Evolutionary conservation across 2,888 invertebrate species (phyloP).

Genomic region (Macaria liturata): DNA sequence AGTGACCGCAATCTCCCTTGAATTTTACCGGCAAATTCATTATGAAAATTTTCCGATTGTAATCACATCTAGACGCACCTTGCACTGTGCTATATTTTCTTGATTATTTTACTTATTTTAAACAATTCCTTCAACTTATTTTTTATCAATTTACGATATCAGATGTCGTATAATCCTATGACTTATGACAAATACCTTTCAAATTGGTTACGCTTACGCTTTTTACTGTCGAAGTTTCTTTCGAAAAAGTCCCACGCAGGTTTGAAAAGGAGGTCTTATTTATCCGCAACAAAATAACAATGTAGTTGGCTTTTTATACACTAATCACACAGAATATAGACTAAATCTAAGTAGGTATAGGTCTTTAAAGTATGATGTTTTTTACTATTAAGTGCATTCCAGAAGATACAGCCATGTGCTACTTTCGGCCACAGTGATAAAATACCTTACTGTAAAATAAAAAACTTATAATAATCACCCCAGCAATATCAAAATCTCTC

Average conservation of each 20-base stretch:
- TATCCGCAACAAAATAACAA: too few relatives aligned
- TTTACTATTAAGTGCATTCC: too few relatives aligned
- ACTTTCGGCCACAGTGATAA: too few relatives aligned
- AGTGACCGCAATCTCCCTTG: conserved; percentile 5
- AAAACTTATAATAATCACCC: too few relatives aligned
- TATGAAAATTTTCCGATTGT: not conserved
- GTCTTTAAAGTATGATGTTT: too few relatives aligned
- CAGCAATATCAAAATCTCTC: too few relatives aligned
- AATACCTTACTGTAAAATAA: too few relatives aligned
- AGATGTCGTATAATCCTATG: conserved; percentile 16
- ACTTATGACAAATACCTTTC: conserved; percentile 9
- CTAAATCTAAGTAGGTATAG: too few relatives aligned
- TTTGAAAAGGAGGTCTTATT: too few relatives aligned
- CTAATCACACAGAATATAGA: too few relatives aligned
- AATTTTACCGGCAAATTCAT: conserved; percentile 21
- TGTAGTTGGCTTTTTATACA: too few relatives aligned
- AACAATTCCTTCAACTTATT: conserved; percentile 6
- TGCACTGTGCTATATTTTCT: not conserved
- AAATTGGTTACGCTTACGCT: not conserved
- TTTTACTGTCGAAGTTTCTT: conserved; percentile 1
- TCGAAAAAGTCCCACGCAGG: not conserved
- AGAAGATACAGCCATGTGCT: too few relatives aligned
- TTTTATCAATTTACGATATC: conserved; percentile 14
- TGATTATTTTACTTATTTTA: conserved; percentile 2
- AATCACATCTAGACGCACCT: not conserved